A percentile compares a stretch with the other conserved stretches of the same genome.
Conservation (phyloP, 2,888 invertebrate genomes). For the Mythimna loreyi region DNA sequence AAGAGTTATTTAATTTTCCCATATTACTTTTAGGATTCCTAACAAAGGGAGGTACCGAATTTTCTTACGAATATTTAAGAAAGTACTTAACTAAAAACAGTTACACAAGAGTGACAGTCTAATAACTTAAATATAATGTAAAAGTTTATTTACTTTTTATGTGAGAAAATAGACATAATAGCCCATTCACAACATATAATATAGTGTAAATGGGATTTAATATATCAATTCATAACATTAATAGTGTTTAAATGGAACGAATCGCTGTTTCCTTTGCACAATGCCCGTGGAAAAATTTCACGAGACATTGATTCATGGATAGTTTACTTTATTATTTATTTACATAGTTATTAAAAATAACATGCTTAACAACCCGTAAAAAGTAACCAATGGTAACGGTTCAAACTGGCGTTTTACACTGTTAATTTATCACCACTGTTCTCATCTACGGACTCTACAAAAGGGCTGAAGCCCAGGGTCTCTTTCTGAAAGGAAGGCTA, state of each 20-base stretch:
- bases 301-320: slow-evolving; percentile 13
- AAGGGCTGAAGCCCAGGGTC: too few species aligned
- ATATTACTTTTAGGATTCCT: background rate
- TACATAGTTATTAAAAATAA: background rate
- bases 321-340: slow-evolving; percentile 27
- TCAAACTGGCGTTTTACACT: too few species aligned
- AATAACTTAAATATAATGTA: background rate
- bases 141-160: slow-evolving; percentile 13
- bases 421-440: too few species aligned
- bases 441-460: too few species aligned
- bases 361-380: slow-evolving; percentile 1
- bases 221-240: slow-evolving; percentile 42
- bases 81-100: background rate
- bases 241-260: slow-evolving; percentile 47
- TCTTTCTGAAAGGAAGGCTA: too few species aligned
- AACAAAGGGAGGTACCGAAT: background rate
- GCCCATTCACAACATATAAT: slow-evolving; percentile 24
- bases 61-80: background rate
- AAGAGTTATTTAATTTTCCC: too few species aligned
- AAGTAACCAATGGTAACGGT: too few species aligned
- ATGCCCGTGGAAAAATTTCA: slow-evolving; percentile 12
- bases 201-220: slow-evolving; percentile 26
- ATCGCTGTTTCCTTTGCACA: slow-evolving; percentile 25
- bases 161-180: slow-evolving; percentile 30
- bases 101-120: background rate